phyloP scores from a whole-genome alignment of 30 jellyfish, hydroid and myxozoan genomes.

The Aurelia sp. region DNA sequence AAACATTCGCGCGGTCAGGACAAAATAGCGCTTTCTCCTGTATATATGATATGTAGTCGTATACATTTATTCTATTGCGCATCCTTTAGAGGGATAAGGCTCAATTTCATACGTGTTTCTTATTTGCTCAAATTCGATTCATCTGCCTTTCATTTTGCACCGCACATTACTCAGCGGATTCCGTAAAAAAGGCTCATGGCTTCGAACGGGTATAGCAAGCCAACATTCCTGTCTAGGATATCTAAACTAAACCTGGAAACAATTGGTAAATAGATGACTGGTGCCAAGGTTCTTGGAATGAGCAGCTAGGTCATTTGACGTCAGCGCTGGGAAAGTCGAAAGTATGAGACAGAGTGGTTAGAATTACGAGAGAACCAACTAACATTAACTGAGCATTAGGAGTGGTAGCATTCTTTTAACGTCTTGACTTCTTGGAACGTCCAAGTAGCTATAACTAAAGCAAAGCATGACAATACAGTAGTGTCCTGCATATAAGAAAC shows the following conservation, averaged over 20 bases:
- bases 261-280: conserved; percentile 2
- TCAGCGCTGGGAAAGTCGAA: no score
- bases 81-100: conserved; percentile 55
- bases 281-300: background rate
- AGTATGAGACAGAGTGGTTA: no score
- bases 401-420: no score
- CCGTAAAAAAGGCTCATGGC: conserved; percentile 33
- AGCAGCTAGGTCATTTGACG: no score
- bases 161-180: conserved; percentile 63
- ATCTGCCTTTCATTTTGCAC: conserved; percentile 45
- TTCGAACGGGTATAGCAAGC: conserved; percentile 36
- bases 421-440: no score
- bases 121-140: conserved; percentile 55
- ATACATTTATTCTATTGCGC: conserved; percentile 27
- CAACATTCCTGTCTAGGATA: background rate
- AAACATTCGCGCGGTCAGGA: conserved; percentile 37
- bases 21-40: conserved; percentile 40
- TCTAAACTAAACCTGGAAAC: conserved; percentile 18
- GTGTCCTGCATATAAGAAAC: no score
- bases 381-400: no score
- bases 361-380: no score
- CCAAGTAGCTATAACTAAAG: no score
- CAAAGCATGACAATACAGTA: no score
- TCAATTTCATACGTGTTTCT: conserved; percentile 48
- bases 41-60: conserved; percentile 22